These are phyloP conservation scores for Alloscopus bannaensis DNA, from an alignment of 2,888 invertebrate species.

Conservation along the genomic window DNA sequence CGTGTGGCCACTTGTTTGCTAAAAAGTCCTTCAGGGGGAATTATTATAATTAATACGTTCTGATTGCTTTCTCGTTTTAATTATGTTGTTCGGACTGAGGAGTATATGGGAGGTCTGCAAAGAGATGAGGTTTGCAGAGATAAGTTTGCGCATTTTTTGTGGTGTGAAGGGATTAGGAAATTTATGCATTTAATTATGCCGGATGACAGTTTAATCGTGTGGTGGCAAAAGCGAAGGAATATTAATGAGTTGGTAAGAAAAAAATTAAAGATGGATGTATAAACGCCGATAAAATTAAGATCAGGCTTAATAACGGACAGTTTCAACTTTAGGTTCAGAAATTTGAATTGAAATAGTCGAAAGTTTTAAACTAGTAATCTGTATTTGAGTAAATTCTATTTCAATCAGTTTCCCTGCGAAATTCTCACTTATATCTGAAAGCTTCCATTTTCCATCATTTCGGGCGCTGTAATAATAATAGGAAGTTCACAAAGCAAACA, in stretches of 20 bases:
- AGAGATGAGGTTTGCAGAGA: background rate
- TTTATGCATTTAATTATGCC: constrained; percentile 46
- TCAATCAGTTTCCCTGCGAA: too few relatives aligned
- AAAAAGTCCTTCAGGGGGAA: constrained; percentile 1
- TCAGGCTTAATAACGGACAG: too few relatives aligned
- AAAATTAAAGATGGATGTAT: background rate
- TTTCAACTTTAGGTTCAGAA: background rate
- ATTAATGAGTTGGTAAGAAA: background rate
- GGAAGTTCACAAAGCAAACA: constrained; percentile 21
- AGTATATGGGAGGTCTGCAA: constrained; percentile 32
- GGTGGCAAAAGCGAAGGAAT: background rate
- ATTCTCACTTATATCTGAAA: too few relatives aligned
- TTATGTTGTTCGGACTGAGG: constrained; percentile 31
- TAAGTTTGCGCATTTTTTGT: background rate
- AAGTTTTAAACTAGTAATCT: too few relatives aligned
- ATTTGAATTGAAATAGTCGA: too few relatives aligned
- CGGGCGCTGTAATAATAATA: too few relatives aligned
- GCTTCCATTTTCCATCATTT: too few relatives aligned
- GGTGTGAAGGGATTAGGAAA: constrained; percentile 17
- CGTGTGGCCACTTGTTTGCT: background rate
- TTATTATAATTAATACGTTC: constrained; percentile 44
- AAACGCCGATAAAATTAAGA: background rate
- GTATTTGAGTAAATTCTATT: too few relatives aligned
- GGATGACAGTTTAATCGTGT: constrained; percentile 27
- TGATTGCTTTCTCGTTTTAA: constrained; percentile 43